Evolutionary conservation across 2,797 vertebrate genomes (phyloP), one percentile per base, ranked within the genome.

Genomic region (Typhlichthys subterraneus): DNA sequence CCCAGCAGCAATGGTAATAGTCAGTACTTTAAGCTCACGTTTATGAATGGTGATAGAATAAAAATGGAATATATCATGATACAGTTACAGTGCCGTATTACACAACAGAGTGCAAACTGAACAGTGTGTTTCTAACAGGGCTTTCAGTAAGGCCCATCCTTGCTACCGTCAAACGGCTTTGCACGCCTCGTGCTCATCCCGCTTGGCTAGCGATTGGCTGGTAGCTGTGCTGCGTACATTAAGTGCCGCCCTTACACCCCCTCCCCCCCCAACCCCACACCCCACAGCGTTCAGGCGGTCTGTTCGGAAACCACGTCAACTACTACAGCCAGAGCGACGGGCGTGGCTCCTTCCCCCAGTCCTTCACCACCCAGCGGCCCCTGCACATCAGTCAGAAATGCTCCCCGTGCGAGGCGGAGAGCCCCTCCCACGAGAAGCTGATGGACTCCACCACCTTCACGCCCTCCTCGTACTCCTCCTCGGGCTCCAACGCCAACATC

Each of bases 401-500:
- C 52, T 95, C 94, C 72, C 96, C 96, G 0, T 96, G 94, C 0
- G 96, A 98, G 50, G 92, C 92, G 0, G 96, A 96, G 73, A 98
- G 97, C 3, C 97, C 97, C 0, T 99, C 97, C 64, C 96, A 98
- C 0, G 96, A 99, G 89, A 99, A 98, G 81, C 87, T 99, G 67
- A 95, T 99, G 82, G 97, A 98, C 91, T 98, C 97, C 10, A 96
- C 95, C 58, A 92, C 91, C 15, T 98, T 99, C 91, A 97, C 97
- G 13, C 97, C 96, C 71, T 98, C 96, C 88, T 98, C 96, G 71
- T 98, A 98, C 86, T 99, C 97, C 1, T 98, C 96, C 51, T 95
- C 96, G 1, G 96, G 96, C 76, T 99, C 97, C 81, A 99, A 99
- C 0, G 96, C 97, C 89, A 99, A 99, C 92, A 97, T 99, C 87